Evolutionary conservation across 2,888 invertebrate species (phyloP), one percentile per base, ranked within the genome.

Genomic region (Limnephilus auricula): DNA sequence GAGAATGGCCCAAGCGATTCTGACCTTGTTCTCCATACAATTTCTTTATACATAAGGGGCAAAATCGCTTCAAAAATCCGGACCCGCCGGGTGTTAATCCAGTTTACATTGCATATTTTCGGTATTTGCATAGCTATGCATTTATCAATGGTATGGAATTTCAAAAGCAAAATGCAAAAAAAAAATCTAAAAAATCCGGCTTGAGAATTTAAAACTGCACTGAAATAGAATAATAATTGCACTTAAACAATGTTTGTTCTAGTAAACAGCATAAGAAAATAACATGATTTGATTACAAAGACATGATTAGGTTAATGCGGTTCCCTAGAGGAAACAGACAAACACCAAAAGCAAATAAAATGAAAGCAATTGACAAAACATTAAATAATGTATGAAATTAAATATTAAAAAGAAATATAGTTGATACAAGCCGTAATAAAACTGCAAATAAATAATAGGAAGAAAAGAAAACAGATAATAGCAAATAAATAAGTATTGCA

Each of bases 401-500:
- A 65, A 65, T 65, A 25, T 65, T 65, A 65, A n/a, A 65, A 6
- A 65, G 65, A n/a, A 65, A 65, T n/a, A 65, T 65, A 65, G 9
- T 25, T 65, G 65, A 25, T 65, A 65, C 15, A 50, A 18, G 50
- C 18, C 50, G 18, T 18, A 50, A 50, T 50, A 50, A 25, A 65
- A 82, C 18, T 34, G 82, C 82, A 34, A 31, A 82, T 25, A 82
- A 32, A 25, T 0, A 31, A 13, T 34, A 30, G 79, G 79, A 79
- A 34, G 32, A 82, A 34, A 34, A 31, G 13, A 82, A 82, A 82
- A 82, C 82, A 82, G 31, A 32, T 32, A 82, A 82, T 32, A 12
- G 31, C 82, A 82, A 82, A 82, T 65, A 65, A 65, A 65, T 65
- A 82, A 82, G 1, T 15, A 82, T 82, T 65, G 65, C 65, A 65